These are phyloP conservation scores for Melanostigma gelatinosum DNA, from an alignment of 2,113 vertebrate species.

Conservation along the genomic window DNA sequence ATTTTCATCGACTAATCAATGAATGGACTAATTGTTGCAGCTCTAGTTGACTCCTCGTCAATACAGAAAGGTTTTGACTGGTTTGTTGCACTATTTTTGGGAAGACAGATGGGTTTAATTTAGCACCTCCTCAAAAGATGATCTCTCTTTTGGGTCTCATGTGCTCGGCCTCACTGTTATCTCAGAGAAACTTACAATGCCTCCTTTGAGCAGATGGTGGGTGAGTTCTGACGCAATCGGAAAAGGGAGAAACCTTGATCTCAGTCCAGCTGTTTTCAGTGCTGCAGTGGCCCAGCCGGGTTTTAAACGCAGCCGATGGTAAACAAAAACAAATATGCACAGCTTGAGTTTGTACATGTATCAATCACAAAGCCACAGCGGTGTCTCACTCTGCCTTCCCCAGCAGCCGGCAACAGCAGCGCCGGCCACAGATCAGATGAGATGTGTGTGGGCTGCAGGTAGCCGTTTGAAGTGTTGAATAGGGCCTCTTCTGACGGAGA, in stretches of 20 bases:
- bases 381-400: neutral
- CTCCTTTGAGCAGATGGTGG: slow-evolving; percentile 66
- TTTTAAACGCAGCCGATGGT: slow-evolving; percentile 32
- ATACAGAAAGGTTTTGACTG: neutral
- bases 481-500: slow-evolving; percentile 22
- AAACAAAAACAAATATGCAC: slow-evolving; percentile 44
- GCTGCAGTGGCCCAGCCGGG: slow-evolving; percentile 20
- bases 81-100: neutral
- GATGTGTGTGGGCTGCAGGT: slow-evolving; percentile 41
- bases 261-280: slow-evolving; percentile 59
- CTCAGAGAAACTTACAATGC: slow-evolving; percentile 43
- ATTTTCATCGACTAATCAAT: neutral
- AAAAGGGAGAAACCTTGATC: slow-evolving; percentile 47
- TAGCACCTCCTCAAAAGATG: neutral
- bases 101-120: slow-evolving; percentile 3
- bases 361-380: neutral
- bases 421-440: slow-evolving; percentile 16
- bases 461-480: slow-evolving; percentile 60
- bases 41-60: neutral
- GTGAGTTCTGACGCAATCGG: slow-evolving; percentile 30
- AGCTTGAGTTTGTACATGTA: slow-evolving; percentile 10
- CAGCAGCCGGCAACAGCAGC: neutral
- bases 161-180: slow-evolving; percentile 28
- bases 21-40: neutral
- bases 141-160: slow-evolving; percentile 7